Evolutionary conservation across 2,888 invertebrate genomes (phyloP), one percentile per base, ranked within the genome.

Genomic region (Drepanosiphum platanoidis): DNA sequence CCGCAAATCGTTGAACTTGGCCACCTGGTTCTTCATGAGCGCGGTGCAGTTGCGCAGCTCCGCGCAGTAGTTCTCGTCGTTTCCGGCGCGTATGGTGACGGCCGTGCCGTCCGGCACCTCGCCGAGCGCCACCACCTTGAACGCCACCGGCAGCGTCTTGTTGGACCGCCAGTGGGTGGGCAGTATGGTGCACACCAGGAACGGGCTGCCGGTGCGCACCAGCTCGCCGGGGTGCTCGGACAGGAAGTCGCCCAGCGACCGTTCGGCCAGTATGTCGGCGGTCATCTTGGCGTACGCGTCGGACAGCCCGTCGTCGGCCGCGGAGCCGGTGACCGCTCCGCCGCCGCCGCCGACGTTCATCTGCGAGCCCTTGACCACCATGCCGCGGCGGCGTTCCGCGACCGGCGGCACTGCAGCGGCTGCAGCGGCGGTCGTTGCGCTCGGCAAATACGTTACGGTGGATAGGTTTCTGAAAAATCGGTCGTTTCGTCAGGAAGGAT

Each of bases 121-220:
- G 15, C 97, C 97, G 83, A 98, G 91, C 7, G 97, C 96, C 86
- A 98, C 95, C 89, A 98, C 97, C 91, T 97, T 97, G 91, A 99
- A 99, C 82, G 98, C 97, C 86, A 96, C 94, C 75, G 99, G 99
- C 87, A 99, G 92, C 7, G 98, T 98, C 92, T 99, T 99, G 91
- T 99, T 99, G 83, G 97, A 97, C 88, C 99, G 92, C 98, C 99
- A 99, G 90, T 99, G 99, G 2, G 95, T 94, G 86, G 99, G 99
- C 88, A 99, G 91, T 71, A 96, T 95, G 61, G 98, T 97, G 91
- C 98, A 99, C 87, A 98, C 95, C 89, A 99, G 94, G 90, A 97
- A 95, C 46, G 98, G 98, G 89, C 96, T 96, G 42, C 96, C 93
- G 61, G 98, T 98, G 89, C 97, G 92, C 88, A 97, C 96, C 88